Base-by-base conservation (phyloP, 1,140 invertebrate genomes). In the Caenorhabditis brenneri region DNA sequence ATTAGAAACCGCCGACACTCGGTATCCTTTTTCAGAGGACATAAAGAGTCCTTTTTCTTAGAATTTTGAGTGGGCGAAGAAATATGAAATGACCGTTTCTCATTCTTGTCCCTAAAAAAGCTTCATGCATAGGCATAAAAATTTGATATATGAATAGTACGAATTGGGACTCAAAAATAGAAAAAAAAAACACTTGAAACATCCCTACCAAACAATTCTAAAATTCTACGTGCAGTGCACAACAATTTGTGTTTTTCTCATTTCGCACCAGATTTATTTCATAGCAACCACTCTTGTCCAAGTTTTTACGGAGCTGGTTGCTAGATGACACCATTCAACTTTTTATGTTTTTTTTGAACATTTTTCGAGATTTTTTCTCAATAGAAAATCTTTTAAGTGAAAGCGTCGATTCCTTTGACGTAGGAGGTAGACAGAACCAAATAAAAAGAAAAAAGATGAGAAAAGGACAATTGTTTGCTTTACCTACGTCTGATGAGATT, bases 1-100 rank as follows among this genome's bases (percentile, higher is more conserved):
- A 74, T 74, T 74, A 74, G 36, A 74, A 74, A 39, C 58, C 58
- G 58, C 31, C 58, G 58, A 3, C 65, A 74, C 36, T 74, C 36
- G 65, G 65, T 74, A 42, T 65, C 31, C 31, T 36, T 65, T 65
- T 65, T 65, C 31, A 65, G 58, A 36, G 29, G 58, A 36, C 58
- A n/a, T n/a, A 4, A n/a, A 36, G 31, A 36, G 7, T 36, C 22
- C 24, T 19, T 53, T 53, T 29, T 31, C 29, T 31, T 10, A 29
- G n/a, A 29, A 58, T 58, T 58, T 53, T n/a, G 19, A 16, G 15
- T 51, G 15, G 49, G 49, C 49, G 49, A n/a, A 51, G 6, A 51
- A 42, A 42, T 42, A 42, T 42, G 5, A 5, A 42, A 12, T 42
- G 39, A 42, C 39, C 39, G 12, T n/a, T n/a, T 42, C 39, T 6